phyloP scores from a whole-genome alignment of 37 sponge, comb jelly and placozoan genomes.

The Ephydatia muelleri region DNA sequence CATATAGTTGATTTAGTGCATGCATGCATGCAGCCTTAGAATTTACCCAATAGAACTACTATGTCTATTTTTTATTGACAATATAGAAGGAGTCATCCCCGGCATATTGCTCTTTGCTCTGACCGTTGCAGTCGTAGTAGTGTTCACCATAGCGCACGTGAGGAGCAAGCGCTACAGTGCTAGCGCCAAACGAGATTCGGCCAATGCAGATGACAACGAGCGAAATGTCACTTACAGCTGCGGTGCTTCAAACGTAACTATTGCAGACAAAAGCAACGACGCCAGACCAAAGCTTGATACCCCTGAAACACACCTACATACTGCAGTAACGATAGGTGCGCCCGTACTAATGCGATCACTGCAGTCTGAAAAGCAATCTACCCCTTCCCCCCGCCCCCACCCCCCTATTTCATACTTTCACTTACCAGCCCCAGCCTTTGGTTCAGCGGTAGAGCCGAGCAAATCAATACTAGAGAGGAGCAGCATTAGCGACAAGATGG shows the following conservation, averaged over 20 bases:
- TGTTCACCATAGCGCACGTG: not conserved
- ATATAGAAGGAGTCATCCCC: not conserved
- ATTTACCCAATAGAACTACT: too few relatives aligned
- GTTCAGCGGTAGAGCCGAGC: not conserved
- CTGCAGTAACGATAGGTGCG: not conserved
- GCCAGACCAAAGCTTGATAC: not conserved
- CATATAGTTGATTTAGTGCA: too few relatives aligned
- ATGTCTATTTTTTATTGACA: not conserved
- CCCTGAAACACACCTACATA: not conserved
- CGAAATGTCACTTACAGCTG: not conserved
- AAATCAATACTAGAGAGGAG: not conserved
- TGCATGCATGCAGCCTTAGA: too few relatives aligned
- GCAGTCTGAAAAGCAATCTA: not conserved
- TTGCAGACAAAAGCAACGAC: not conserved
- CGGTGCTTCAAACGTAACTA: not conserved
- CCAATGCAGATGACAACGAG: not conserved
- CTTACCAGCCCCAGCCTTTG: too few relatives aligned
- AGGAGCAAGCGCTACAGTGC: not conserved
- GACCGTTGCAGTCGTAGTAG: not conserved
- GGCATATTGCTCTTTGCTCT: not conserved
- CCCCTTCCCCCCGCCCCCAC: not conserved
- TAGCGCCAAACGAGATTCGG: not conserved
- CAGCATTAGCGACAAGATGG: not conserved
- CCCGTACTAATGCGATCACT: too few relatives aligned
- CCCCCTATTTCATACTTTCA: not conserved